These are phyloP conservation scores for Trissoscelio sp. DNA, from an alignment of 2,888 invertebrate genomes.

Conservation along the genomic window DNA sequence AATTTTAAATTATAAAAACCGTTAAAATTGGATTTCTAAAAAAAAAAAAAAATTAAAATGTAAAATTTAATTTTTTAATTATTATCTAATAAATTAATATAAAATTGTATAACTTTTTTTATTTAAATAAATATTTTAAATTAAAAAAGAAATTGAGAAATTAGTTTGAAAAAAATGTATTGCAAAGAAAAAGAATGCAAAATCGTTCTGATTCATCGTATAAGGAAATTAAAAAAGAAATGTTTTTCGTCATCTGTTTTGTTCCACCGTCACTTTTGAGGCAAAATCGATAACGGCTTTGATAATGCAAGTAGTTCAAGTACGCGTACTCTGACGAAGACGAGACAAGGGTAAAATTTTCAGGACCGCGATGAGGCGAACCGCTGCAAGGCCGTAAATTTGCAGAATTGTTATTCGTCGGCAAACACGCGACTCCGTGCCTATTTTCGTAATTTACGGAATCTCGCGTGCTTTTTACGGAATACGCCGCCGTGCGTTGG, in stretches of 20 bases:
- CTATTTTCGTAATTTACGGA: conserved; percentile 66
- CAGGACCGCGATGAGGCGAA: conserved; percentile 61
- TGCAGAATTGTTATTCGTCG: conserved; percentile 58
- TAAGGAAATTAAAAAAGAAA: not conserved
- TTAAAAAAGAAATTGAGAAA: too few relatives aligned
- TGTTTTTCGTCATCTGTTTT: conserved; percentile 22
- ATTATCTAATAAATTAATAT: too few relatives aligned
- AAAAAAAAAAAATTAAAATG: too few relatives aligned
- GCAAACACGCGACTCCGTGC: conserved; percentile 54
- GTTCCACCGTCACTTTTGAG: conserved; percentile 33
- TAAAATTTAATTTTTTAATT: too few relatives aligned
- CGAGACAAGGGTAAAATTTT: conserved; percentile 69
- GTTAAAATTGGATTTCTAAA: too few relatives aligned
- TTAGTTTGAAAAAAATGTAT: too few relatives aligned
- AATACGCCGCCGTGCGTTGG: conserved; percentile 12
- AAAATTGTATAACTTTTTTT: too few relatives aligned
- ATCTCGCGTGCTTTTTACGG: conserved; percentile 65
- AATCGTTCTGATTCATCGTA: too few relatives aligned
- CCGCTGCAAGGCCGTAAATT: conserved; percentile 61
- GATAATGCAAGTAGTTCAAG: conserved; percentile 69
- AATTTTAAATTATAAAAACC: too few relatives aligned
- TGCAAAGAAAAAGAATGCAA: too few relatives aligned
- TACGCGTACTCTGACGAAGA: conserved; percentile 64
- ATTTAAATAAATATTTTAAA: too few relatives aligned
- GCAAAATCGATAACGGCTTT: conserved; percentile 66